phyloP scores from a whole-genome alignment of 1,140 invertebrate species.

The Periplaneta americana region DNA sequence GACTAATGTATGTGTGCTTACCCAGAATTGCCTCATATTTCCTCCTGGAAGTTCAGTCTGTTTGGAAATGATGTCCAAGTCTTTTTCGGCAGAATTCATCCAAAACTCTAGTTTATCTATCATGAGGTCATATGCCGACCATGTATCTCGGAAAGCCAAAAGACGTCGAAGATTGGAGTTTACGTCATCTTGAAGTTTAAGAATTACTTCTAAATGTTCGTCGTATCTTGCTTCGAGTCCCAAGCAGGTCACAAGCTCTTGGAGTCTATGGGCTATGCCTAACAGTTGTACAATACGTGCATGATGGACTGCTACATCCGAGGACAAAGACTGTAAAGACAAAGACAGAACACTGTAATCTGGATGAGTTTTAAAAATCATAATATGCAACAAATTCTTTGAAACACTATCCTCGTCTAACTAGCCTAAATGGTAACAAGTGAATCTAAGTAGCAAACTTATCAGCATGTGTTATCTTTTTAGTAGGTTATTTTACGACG shows the following conservation, averaged over 20 bases:
- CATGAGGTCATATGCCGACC: conserved; percentile 63
- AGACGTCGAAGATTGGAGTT: conserved; percentile 61
- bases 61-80: conserved; percentile 44
- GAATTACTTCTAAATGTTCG: conserved; percentile 58
- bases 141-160: conserved; percentile 66
- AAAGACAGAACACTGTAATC: background rate
- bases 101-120: conserved; percentile 67
- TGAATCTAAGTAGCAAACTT: too few species aligned
- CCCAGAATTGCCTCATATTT: conserved; percentile 76
- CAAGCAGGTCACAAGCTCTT: conserved; percentile 63
- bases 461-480: too few species aligned
- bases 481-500: too few species aligned
- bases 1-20: conserved; percentile 35
- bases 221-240: conserved; percentile 64
- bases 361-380: too few species aligned
- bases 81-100: conserved; percentile 62
- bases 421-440: too few species aligned
- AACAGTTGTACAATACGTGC: conserved; percentile 65
- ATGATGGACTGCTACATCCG: conserved; percentile 71
- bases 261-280: conserved; percentile 63
- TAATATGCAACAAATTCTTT: too few species aligned
- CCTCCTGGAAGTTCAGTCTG: conserved; percentile 42
- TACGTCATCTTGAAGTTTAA: conserved; percentile 65
- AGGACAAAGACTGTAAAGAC: conserved; percentile 54
- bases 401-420: too few species aligned